Percentiles rank a stretch among this genome's conserved stretches.
These are phyloP conservation scores for Sinhomidia bicolor DNA, from an alignment of 2,888 invertebrate genomes.

Conservation along the genomic window DNA sequence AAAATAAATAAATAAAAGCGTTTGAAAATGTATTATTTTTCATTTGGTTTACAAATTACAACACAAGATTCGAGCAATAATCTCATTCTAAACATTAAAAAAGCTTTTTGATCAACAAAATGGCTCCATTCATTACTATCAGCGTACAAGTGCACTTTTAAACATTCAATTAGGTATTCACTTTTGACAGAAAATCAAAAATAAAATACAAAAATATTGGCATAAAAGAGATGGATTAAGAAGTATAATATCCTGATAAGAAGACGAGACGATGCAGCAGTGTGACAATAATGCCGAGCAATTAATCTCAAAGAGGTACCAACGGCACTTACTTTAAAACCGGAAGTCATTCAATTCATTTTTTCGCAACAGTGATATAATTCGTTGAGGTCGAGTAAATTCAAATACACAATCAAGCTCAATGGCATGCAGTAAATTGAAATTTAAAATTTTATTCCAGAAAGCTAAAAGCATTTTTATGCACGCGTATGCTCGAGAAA, in stretches of 20 bases:
- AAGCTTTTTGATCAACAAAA: conserved; percentile 25
- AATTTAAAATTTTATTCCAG: no score
- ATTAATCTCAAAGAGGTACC: background rate
- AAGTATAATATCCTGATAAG: no score
- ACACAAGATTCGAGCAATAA: conserved; percentile 23
- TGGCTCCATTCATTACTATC: conserved; percentile 13
- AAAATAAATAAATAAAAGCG: conserved; percentile 80
- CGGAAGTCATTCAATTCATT: conserved; percentile 30
- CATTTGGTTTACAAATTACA: background rate
- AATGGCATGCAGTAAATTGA: background rate
- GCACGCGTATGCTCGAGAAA: no score
- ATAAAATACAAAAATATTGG: no score
- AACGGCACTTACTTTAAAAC: background rate
- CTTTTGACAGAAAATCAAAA: background rate
- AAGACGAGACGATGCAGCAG: conserved; percentile 17
- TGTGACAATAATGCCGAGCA: background rate
- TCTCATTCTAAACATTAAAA: conserved; percentile 23
- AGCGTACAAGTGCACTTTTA: conserved; percentile 42
- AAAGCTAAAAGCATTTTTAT: no score
- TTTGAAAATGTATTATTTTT: conserved; percentile 8
- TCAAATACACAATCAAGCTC: background rate
- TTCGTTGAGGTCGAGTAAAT: background rate
- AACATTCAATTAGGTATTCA: background rate
- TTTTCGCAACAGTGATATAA: background rate
- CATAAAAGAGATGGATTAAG: background rate